These are phyloP conservation scores for Poecile atricapillus DNA, from an alignment of 2,113 vertebrate species.

Conservation along the genomic window DNA sequence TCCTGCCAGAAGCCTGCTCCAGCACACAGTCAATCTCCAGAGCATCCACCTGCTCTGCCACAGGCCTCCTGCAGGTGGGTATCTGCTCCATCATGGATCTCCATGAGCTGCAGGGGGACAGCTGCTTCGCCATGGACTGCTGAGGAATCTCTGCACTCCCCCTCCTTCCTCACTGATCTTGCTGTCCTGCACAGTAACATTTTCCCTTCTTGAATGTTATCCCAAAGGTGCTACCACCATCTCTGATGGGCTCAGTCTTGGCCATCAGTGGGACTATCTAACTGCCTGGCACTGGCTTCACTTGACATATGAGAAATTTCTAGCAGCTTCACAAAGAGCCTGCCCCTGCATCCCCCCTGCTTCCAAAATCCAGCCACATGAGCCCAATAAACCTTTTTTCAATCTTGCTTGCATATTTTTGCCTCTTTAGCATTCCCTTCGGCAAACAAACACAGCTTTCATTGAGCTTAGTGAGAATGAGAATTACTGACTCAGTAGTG, in stretches of 20 bases:
- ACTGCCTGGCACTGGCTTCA: not conserved
- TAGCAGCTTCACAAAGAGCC: not conserved
- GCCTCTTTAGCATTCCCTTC: slow-evolving; percentile 3
- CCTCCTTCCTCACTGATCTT: not conserved
- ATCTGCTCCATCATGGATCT: not conserved
- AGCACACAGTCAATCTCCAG: not conserved
- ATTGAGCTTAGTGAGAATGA: slow-evolving; percentile 2
- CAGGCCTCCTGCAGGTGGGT: not conserved
- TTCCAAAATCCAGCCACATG: not conserved
- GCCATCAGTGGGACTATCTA: not conserved
- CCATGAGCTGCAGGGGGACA: not conserved
- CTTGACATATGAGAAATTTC: not conserved
- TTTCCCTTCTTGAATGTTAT: not conserved
- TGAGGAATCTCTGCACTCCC: not conserved
- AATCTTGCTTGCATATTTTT: not conserved
- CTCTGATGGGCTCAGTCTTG: not conserved
- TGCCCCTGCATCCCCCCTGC: not conserved
- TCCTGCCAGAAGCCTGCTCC: not conserved
- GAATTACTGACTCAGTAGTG: slow-evolving; percentile 22
- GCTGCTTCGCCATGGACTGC: not conserved
- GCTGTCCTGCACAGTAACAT: not conserved
- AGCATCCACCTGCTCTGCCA: not conserved
- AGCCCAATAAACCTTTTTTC: not conserved
- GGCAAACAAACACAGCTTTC: slow-evolving; percentile 37
- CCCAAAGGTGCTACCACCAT: not conserved